Evolutionary conservation across 2,888 invertebrate genomes (phyloP), one percentile per base, ranked within the genome.

Genomic region (Thecophora atra): DNA sequence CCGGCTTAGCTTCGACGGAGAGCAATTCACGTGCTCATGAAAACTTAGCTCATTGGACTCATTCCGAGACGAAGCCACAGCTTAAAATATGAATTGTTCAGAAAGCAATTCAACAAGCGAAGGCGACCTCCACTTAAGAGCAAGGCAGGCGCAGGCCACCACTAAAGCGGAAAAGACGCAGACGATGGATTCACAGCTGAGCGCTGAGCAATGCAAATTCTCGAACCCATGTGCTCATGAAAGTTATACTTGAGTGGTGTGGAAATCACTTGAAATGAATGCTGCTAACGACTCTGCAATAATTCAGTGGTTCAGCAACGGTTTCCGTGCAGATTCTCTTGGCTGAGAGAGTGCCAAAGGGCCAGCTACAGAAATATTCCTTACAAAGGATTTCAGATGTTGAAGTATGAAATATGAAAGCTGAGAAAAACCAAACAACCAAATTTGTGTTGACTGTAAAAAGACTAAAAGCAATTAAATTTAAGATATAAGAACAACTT

Each of bases 1-100:
- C 26, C 26, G 71, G 37, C 51, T 42, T n/a, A 26, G 21, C 63
- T 42, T 28, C 28, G 21, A 30, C 28, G n/a, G 65, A 71, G 71
- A 47, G 65, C 64, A 15, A 28, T 56, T 58, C 28, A 65, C 15
- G 26, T 7, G 26, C 8, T 54, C 42, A 42, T 56, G 56, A 37
- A 30, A 67, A 24, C 28, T 28, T 8, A 19, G 30, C 30, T 66
- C 54, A n/a, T n/a, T n/a, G n/a, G 51, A 13, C 17, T 67, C n/a
- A 42, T 26, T 28, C 44, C 51, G 42, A 7, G 24, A 28, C 52
- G 51, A 30, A 24, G 24, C 51, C 70, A 30, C 62, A 19, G 52
- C 62, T 47, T 30, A 24, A 69, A 69, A 44, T 69, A 60, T 60
- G 70, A 70, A 62, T 52, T 28, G 26, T 30, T 47, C 28, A 13